Evolutionary conservation across 2,113 vertebrate genomes (phyloP).

Genomic region (Platysternon megacephalum): DNA sequence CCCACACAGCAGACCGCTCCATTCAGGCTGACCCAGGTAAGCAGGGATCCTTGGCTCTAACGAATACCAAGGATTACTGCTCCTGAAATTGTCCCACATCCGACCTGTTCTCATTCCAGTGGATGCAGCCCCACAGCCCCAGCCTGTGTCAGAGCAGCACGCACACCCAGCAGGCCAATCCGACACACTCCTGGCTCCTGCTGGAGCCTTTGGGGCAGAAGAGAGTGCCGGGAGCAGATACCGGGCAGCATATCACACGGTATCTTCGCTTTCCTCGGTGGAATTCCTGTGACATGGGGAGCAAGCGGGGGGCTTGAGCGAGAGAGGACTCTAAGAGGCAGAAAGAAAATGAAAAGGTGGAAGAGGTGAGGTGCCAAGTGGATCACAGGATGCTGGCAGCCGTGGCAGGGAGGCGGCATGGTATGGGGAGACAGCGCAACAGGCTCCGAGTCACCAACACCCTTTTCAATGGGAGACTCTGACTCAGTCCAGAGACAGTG

Average conservation of each 20-base stretch:
- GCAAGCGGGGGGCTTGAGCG: background rate
- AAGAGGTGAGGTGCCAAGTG: background rate
- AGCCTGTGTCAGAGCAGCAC: background rate
- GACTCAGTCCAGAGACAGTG: background rate
- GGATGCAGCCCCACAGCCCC: too few relatives aligned
- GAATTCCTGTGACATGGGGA: background rate
- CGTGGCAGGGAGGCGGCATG: background rate
- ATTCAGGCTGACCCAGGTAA: background rate
- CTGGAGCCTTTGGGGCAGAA: background rate
- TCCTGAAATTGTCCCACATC: background rate
- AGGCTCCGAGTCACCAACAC: too few relatives aligned
- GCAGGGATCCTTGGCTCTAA: background rate
- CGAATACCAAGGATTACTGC: background rate
- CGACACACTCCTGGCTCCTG: background rate
- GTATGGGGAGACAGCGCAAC: background rate
- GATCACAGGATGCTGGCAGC: too few relatives aligned
- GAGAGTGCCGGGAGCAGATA: background rate
- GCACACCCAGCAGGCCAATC: background rate
- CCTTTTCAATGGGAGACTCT: background rate
- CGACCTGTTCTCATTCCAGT: background rate
- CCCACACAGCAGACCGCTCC: background rate
- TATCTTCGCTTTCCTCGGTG: background rate
- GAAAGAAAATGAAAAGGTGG: background rate
- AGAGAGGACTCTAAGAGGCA: background rate
- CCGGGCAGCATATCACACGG: background rate